Evolutionary conservation across 2,113 vertebrate genomes (phyloP).

Genomic region (Circaetus cinerascens): DNA sequence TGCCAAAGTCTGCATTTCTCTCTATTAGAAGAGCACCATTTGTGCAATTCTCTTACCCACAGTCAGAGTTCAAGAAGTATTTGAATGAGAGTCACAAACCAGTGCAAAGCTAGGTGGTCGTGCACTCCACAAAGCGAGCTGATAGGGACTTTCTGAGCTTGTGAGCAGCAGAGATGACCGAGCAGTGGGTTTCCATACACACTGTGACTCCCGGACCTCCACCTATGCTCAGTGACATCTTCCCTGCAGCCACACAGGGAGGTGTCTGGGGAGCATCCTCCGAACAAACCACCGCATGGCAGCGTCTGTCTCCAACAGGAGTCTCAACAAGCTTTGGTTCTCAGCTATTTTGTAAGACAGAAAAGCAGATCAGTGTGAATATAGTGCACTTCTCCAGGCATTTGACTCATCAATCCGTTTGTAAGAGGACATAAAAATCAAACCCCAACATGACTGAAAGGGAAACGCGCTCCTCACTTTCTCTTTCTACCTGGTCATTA

Average conservation of each 20-base stretch:
- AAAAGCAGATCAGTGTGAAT: not conserved
- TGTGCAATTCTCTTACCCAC: not conserved
- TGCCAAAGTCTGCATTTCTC: not conserved
- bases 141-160: rapidly evolving
- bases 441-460: not conserved
- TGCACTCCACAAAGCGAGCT: rapidly evolving
- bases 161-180: not conserved
- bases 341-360: not conserved
- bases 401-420: not conserved
- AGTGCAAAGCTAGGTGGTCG: not conserved
- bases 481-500: not conserved
- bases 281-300: rapidly evolving
- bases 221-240: not conserved
- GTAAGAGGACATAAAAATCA: not conserved
- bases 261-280: not conserved
- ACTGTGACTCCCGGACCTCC: rapidly evolving
- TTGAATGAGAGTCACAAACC: not conserved
- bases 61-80: not conserved
- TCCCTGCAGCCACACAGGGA: not conserved
- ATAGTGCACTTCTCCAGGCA: not conserved
- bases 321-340: not conserved
- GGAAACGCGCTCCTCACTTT: not conserved
- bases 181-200: rapidly evolving
- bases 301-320: not conserved
- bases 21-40: not conserved